Conservation (phyloP, 1,140 invertebrate genomes). For the Lasioglossum albipes region DNA sequence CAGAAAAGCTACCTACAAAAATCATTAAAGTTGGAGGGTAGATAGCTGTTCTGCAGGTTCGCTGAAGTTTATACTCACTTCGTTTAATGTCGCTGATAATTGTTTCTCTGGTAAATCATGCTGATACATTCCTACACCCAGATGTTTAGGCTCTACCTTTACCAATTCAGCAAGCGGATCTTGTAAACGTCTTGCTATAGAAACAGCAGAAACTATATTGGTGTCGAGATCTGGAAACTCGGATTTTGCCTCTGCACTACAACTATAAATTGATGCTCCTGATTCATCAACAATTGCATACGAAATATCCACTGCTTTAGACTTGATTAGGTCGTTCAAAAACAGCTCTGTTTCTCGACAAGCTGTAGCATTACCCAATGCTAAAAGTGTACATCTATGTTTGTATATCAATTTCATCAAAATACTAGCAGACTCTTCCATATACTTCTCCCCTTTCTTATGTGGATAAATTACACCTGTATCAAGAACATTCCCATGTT, state of each 20-base stretch:
- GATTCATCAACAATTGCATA: constrained; percentile 94
- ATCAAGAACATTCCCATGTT: constrained; percentile 85
- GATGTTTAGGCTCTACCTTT: constrained; percentile 94
- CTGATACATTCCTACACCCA: constrained; percentile 96
- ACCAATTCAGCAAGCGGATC: constrained; percentile 95
- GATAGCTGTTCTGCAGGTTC: no score
- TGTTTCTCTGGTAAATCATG: constrained; percentile 91
- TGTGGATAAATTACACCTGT: constrained; percentile 87
- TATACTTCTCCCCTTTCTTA: constrained; percentile 13
- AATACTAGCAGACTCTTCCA: constrained; percentile 47
- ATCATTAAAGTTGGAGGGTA: no score
- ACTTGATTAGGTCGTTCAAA: constrained; percentile 84
- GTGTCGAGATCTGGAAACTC: constrained; percentile 91
- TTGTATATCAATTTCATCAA: constrained; percentile 61
- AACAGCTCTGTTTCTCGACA: constrained; percentile 92
- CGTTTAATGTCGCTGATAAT: constrained; percentile 86
- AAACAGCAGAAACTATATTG: constrained; percentile 82
- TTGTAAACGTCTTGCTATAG: constrained; percentile 91
- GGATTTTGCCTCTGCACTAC: constrained; percentile 88
- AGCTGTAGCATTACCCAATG: constrained; percentile 93
- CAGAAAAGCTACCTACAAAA: no score
- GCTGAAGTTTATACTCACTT: constrained; percentile 73
- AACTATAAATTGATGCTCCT: constrained; percentile 95
- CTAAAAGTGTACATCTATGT: constrained; percentile 86
- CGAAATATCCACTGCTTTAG: constrained; percentile 82